Evolutionary conservation across 2,888 invertebrate species (phyloP).

Genomic region (Drosophila fungiperda): DNA sequence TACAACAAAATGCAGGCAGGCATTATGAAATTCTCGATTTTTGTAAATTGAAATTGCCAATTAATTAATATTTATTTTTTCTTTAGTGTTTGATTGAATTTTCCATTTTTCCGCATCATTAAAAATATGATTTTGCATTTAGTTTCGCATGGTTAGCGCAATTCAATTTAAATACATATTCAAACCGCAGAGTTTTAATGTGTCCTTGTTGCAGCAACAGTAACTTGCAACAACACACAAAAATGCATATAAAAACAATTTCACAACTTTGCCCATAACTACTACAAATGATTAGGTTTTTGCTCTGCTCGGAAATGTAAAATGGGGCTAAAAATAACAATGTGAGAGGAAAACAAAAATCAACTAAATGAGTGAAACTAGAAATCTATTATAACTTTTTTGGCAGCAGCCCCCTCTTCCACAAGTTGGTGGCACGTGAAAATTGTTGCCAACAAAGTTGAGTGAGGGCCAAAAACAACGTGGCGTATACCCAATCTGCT

Average conservation of each 20-base stretch:
- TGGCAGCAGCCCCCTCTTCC: not conserved
- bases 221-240: slow-evolving; percentile 1
- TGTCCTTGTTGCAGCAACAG: not conserved
- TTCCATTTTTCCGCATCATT: not conserved
- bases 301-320: slow-evolving; percentile 5
- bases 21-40: not conserved
- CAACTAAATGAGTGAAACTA: slow-evolving; percentile 69
- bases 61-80: not conserved
- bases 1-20: not conserved
- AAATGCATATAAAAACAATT: slow-evolving; percentile 51
- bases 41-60: not conserved
- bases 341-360: slow-evolving; percentile 40
- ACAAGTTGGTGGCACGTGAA: slow-evolving; percentile 7
- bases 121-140: not conserved
- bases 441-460: slow-evolving; percentile 43
- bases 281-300: slow-evolving; percentile 68
- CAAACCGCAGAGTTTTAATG: not conserved
- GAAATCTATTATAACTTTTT: slow-evolving; percentile 78
- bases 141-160: not conserved
- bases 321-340: slow-evolving; percentile 3
- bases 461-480: slow-evolving; percentile 33
- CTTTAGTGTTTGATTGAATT: not conserved
- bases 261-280: slow-evolving; percentile 60
- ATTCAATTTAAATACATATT: not conserved
- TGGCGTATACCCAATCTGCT: slow-evolving; percentile 68